Base-by-base conservation (phyloP, 2,113 vertebrate genomes). In the Ameiurus melas region DNA sequence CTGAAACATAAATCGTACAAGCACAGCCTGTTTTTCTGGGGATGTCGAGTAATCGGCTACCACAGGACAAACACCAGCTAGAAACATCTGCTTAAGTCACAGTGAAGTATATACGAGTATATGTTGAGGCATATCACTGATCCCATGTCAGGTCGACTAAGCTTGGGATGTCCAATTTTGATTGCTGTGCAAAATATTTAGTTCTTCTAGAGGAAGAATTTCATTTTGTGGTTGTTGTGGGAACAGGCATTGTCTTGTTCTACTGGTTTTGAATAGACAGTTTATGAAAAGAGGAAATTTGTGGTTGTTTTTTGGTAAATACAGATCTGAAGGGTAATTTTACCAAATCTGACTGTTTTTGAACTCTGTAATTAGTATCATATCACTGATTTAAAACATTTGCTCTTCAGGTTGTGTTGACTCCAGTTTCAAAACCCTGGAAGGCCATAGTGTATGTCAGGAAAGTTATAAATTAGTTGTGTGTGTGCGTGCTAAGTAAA, bases 131-230 rank as follows among this genome's bases (percentile, higher is more conserved):
- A 84, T 86, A 58, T 80, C 83, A 80, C 73, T 43, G 82, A 87
- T 92, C 86, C 86, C 86, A 88, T 64, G 81, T 62, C 77, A 36
- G 57, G 86, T 85, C 60, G 9, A 64, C 64, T 73, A 75, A 79
- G 16, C 80, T 71, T 86, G 90, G 90, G 91, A 90, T 91, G 87
- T 90, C 80, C 43, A 55, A 80, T 87, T 88, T 83, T 91, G 71
- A 89, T 92, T 92, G 92, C 91, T 92, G 90, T 91, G 88, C 91
- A 92, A 92, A 92, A 85, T 83, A 86, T 89, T 88, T 89, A 86
- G 84, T 90, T 91, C 90, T 92, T 92, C 89, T 89, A 73, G 79
- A 55, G 53, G 89, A 87, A 90, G 89, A 89, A 89, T 87, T 84
- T 73, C 66, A 51, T 84, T 75, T 77, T 84, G 85, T 88, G 78